These are phyloP conservation scores for Agrochola litura DNA, from an alignment of 2,888 invertebrate species.

Conservation along the genomic window DNA sequence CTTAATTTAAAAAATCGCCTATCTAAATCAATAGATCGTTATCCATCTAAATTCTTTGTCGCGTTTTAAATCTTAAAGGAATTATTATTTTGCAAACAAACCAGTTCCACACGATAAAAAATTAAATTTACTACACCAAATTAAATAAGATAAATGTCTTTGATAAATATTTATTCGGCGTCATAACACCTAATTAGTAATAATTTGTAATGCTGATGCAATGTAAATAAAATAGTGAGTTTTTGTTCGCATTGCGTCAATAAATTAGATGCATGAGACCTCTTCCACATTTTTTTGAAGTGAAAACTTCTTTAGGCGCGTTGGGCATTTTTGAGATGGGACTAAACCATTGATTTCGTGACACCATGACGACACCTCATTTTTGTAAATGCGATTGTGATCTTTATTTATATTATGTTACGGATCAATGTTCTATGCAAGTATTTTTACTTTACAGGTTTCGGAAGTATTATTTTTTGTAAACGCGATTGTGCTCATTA, in stretches of 20 bases:
- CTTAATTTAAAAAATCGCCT: conserved; percentile 34
- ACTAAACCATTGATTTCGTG: too few species aligned
- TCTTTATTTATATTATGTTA: too few species aligned
- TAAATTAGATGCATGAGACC: neutral
- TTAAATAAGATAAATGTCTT: conserved; percentile 77
- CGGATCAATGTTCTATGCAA: too few species aligned
- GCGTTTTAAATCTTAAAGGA: conserved; percentile 44
- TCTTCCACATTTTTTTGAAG: too few species aligned
- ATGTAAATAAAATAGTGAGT: conserved; percentile 15
- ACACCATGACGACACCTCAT: too few species aligned
- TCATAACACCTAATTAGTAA: conserved; percentile 83
- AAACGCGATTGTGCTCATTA: too few species aligned
- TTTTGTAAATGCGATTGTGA: too few species aligned
- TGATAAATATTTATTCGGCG: conserved; percentile 76
- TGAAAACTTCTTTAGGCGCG: too few species aligned
- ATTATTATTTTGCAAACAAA: conserved; percentile 63
- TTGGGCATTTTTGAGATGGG: too few species aligned
- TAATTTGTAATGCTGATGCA: conserved; percentile 76
- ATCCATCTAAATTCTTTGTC: conserved; percentile 58
- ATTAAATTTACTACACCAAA: conserved; percentile 64
- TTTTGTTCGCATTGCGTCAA: conserved; percentile 1
- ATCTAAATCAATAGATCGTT: conserved; percentile 62
- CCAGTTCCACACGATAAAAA: conserved; percentile 60
- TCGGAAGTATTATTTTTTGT: too few species aligned
- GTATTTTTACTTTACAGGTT: too few species aligned